A percentile compares a stretch with the other conserved stretches of the same genome.
Conservation (phyloP, 1,140 invertebrate genomes). For the Calephelis virginiensis region DNA sequence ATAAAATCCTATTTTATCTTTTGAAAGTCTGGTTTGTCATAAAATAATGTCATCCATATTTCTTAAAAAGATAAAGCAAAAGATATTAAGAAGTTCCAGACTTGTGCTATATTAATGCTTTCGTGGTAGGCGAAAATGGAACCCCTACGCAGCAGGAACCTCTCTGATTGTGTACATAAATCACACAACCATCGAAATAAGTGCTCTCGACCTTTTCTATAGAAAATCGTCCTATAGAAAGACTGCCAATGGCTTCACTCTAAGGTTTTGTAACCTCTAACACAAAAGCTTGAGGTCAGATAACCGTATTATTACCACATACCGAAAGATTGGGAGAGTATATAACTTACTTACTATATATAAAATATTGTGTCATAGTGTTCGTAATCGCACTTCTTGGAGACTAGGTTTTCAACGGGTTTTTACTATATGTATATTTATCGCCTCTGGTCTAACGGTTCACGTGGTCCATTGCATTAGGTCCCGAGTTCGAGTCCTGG, state of each 20-base stretch:
- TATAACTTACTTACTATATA: too few relatives aligned
- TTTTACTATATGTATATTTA: too few relatives aligned
- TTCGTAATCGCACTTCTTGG: too few relatives aligned
- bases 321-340: not conserved
- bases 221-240: constrained; percentile 27
- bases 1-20: too few relatives aligned
- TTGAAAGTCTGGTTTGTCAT: too few relatives aligned
- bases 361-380: too few relatives aligned
- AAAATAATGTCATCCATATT: not conserved
- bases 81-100: constrained; percentile 29
- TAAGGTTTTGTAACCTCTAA: not conserved
- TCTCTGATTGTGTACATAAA: constrained; percentile 64
- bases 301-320: not conserved
- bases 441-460: too few relatives aligned
- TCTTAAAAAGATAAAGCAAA: not conserved
- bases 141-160: constrained; percentile 39
- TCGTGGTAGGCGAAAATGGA: constrained; percentile 25
- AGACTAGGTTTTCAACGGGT: too few relatives aligned
- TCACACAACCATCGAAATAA: constrained; percentile 58
- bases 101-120: constrained; percentile 22
- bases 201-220: constrained; percentile 32
- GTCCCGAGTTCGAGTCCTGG: too few relatives aligned
- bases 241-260: constrained; percentile 16
- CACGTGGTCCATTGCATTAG: too few relatives aligned
- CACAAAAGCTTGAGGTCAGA: constrained; percentile 1